phyloP scores from a whole-genome alignment of 2,888 invertebrate genomes.

The Dynastes hyllus region DNA sequence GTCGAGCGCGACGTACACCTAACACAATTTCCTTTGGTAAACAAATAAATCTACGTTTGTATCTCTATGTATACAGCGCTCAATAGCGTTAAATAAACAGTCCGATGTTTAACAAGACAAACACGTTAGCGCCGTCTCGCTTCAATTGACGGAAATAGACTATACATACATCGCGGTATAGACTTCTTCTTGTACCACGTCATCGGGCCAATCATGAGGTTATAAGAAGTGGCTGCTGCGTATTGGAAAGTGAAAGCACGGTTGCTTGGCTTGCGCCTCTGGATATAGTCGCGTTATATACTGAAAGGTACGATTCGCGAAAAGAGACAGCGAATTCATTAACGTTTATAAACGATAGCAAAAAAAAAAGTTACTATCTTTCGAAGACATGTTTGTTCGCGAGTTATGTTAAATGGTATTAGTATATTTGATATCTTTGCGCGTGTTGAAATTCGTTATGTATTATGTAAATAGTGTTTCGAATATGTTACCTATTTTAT shows the following conservation, averaged over 20 bases:
- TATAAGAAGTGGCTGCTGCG: constrained; percentile 24
- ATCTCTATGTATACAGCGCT: constrained; percentile 22
- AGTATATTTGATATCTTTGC: not conserved
- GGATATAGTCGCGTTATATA: constrained; percentile 18
- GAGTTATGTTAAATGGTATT: not conserved
- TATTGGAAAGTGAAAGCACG: constrained; percentile 30
- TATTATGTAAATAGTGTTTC: constrained; percentile 12
- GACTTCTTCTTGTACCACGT: constrained; percentile 17
- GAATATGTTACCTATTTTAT: constrained; percentile 19
- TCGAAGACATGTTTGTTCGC: not conserved
- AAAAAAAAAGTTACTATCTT: not conserved
- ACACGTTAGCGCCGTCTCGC: constrained; percentile 30
- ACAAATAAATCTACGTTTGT: constrained; percentile 30
- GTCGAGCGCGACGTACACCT: not conserved
- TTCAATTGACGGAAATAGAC: constrained; percentile 32
- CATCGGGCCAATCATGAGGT: constrained; percentile 14
- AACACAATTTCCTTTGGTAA: constrained; percentile 34
- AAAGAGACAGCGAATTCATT: constrained; percentile 39
- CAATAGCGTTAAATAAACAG: constrained; percentile 37
- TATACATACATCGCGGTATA: not conserved
- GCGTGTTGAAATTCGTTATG: constrained; percentile 7
- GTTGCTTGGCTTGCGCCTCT: constrained; percentile 5
- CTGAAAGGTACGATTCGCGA: constrained; percentile 8
- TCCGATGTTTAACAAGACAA: constrained; percentile 25
- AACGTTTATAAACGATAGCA: constrained; percentile 18